Evolutionary conservation across 1,140 invertebrate species (phyloP).

Genomic region (Drosophila ohnishii): DNA sequence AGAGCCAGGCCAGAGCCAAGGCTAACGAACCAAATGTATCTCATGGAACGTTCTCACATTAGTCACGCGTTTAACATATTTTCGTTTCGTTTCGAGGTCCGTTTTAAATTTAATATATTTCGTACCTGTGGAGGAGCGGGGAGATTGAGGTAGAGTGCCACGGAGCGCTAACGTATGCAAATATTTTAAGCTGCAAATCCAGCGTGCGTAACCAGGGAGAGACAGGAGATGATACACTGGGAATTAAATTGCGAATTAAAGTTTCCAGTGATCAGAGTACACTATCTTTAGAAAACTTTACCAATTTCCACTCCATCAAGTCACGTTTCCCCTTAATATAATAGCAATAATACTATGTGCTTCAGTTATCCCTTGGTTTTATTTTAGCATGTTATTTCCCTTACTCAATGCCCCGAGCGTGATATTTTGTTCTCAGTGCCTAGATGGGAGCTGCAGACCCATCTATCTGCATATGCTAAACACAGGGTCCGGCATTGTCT

Average conservation of each 20-base stretch:
- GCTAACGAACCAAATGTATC: slow-evolving; percentile 76
- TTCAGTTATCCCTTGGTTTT: background rate
- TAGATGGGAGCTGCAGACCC: slow-evolving; percentile 21
- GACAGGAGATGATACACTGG: slow-evolving; percentile 13
- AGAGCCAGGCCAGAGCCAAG: slow-evolving; percentile 46
- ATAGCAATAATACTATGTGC: slow-evolving; percentile 4
- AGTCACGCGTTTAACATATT: slow-evolving; percentile 81
- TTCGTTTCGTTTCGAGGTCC: slow-evolving; percentile 69
- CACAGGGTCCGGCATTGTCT: slow-evolving; percentile 44
- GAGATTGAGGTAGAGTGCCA: background rate
- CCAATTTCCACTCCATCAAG: background rate
- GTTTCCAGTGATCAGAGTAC: background rate
- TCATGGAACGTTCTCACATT: slow-evolving; percentile 77
- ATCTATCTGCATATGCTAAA: slow-evolving; percentile 76
- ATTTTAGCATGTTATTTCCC: background rate
- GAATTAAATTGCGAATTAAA: background rate
- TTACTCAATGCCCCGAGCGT: background rate
- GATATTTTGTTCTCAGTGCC: slow-evolving; percentile 18
- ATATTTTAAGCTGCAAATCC: slow-evolving; percentile 73
- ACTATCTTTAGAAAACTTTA: background rate
- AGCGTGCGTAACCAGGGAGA: slow-evolving; percentile 69
- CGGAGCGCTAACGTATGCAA: slow-evolving; percentile 56
- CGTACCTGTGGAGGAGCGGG: slow-evolving; percentile 31
- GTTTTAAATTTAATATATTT: slow-evolving; percentile 79
- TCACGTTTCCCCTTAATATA: background rate